These are phyloP conservation scores for Diplodus puntazzo DNA, from an alignment of 2,797 vertebrate species.

Conservation along the genomic window DNA sequence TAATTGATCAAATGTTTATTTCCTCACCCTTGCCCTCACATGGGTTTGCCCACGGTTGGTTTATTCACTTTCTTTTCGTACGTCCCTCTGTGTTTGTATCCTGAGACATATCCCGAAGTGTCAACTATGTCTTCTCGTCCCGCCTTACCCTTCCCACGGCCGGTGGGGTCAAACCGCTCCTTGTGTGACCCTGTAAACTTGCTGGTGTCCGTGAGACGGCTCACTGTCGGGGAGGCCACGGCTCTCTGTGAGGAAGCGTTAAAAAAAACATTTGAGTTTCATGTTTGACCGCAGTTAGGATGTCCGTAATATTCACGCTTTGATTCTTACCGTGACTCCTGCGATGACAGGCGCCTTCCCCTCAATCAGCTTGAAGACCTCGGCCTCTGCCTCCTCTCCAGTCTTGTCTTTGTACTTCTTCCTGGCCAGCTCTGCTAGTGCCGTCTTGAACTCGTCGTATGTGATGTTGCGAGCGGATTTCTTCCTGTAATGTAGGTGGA, in stretches of 20 bases:
- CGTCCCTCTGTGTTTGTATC: conserved; percentile 95
- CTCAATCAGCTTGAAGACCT: conserved; percentile 93
- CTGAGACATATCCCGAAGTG: conserved; percentile 93
- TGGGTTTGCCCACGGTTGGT: conserved; percentile 75
- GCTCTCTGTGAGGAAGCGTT: conserved; percentile 66
- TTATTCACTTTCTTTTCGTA: conserved; percentile 94
- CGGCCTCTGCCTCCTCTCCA: conserved; percentile 90
- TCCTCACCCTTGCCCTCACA: conserved; percentile 74
- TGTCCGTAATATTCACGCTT: neutral
- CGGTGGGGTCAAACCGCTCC: conserved; percentile 93
- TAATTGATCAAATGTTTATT: conserved; percentile 70
- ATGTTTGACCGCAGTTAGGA: neutral
- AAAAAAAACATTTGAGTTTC: conserved; percentile 8
- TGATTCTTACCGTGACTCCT: conserved; percentile 85
- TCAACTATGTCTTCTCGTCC: conserved; percentile 95
- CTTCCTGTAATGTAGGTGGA: conserved; percentile 83
- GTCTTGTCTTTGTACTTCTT: conserved; percentile 94
- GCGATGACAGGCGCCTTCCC: conserved; percentile 92
- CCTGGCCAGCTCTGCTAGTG: conserved; percentile 91
- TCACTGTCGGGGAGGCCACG: conserved; percentile 85
- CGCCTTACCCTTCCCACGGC: conserved; percentile 94
- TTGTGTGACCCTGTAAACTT: conserved; percentile 98
- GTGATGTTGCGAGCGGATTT: conserved; percentile 94
- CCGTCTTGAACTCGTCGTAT: conserved; percentile 94
- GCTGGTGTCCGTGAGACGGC: conserved; percentile 93